Conservation (phyloP, 2,888 invertebrate species). For the Heterodera filipjevi region DNA sequence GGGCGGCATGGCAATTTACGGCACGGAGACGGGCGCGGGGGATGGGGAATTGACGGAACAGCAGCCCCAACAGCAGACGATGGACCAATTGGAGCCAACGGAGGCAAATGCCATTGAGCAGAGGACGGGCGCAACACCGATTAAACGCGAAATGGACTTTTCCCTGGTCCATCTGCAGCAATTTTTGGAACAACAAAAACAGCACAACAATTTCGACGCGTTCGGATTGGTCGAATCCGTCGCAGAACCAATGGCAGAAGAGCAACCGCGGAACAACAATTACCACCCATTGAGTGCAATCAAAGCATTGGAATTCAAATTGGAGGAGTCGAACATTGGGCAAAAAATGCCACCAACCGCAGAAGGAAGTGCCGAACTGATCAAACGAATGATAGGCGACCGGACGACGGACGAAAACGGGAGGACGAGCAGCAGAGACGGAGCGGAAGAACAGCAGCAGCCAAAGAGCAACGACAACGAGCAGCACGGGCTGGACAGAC, state of each 20-base stretch:
- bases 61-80: neutral
- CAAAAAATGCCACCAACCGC: neutral
- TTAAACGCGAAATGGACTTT: conserved; percentile 14
- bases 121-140: neutral
- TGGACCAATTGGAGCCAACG: neutral
- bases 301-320: neutral
- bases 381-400: neutral
- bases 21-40: neutral
- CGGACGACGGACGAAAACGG: neutral
- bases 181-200: conserved; percentile 23
- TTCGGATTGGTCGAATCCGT: neutral
- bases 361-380: neutral
- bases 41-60: neutral
- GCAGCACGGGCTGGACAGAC: neutral
- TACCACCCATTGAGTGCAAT: neutral
- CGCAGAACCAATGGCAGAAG: neutral
- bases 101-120: too few species aligned
- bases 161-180: conserved; percentile 20
- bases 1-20: neutral
- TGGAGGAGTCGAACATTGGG: neutral
- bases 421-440: neutral
- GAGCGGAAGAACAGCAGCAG: neutral
- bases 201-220: conserved; percentile 20
- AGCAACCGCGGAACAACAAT: neutral
- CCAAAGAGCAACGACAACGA: neutral